Evolutionary conservation across 2,797 vertebrate species (phyloP), one percentile per base, ranked within the genome.

Genomic region (Coracias cyanogaster): DNA sequence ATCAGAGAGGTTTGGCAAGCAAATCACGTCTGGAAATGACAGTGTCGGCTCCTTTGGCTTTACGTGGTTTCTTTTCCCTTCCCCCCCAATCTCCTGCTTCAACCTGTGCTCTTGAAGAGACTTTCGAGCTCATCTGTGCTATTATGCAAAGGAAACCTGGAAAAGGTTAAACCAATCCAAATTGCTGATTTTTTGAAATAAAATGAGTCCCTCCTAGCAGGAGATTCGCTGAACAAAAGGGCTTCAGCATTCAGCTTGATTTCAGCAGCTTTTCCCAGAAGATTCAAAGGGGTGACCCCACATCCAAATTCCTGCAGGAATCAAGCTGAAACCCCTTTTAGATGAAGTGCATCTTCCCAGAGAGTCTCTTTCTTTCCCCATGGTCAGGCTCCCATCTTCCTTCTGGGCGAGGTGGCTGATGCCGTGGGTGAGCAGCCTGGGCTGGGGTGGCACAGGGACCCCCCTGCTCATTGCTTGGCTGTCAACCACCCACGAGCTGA

Each of bases 111-210:
- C 82, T 41, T 76, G 73, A 76, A 69, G 77, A 89, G 62, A 43
- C 73, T 92, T 93, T 76, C 82, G 65, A 83, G 85, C 90, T 97
- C 95, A 88, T 95, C 91, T 95, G 66, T 10, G 74, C 94, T 93
- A 89, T 95, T 96, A 93, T 94, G 91, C 52, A 49, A 84, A 46
- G 77, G 71, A 94, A 91, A 83, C 77, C 73, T 82, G 58, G 87
- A 79, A 93, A 90, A 96, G 94, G 96, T 96, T 96, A 94, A 97
- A 96, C 85, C 60, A 33, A 93, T 88, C 85, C 96, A 88, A 94
- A 94, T 55, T 93, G 93, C 90, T 91, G 90, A 94, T 73, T 71
- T 90, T 93, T 90, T 93, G 94, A 93, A 97, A 96, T 91, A 94
- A 84, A 86, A 69, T 69, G 80, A 90, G 87, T 77, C 60, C 67